A percentile compares a stretch with the other conserved stretches of the same genome.
Conservation (phyloP, 92 coral and sea anemone genomes). For the Bergia sp. region DNA sequence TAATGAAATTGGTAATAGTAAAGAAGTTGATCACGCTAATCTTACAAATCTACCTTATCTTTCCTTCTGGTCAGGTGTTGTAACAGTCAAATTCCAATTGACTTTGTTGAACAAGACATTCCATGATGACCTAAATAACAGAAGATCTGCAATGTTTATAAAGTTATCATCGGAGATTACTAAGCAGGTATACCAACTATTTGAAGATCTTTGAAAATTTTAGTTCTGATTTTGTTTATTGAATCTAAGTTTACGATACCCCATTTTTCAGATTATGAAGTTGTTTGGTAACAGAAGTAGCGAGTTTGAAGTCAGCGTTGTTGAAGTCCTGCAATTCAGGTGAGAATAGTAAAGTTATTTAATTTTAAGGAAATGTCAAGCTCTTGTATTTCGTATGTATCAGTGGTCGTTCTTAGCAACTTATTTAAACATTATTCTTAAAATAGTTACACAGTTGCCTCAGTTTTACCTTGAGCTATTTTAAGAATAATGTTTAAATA, state of each 20-base stretch:
- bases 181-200: background rate
- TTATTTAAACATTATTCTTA: no score
- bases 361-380: background rate
- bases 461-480: no score
- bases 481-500: no score
- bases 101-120: constrained; percentile 12
- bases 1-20: background rate
- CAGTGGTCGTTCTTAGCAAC: background rate
- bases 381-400: background rate
- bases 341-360: background rate
- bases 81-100: constrained; percentile 18
- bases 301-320: constrained; percentile 10
- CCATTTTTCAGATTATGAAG: constrained; percentile 11
- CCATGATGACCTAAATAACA: constrained; percentile 25
- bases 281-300: background rate
- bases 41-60: background rate
- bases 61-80: background rate
- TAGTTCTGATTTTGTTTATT: background rate
- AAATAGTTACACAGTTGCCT: no score
- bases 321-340: constrained; percentile 37
- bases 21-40: background rate
- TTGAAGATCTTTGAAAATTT: background rate
- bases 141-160: constrained; percentile 7
- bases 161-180: constrained; percentile 15
- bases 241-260: background rate